Conservation (phyloP, 2,888 invertebrate species). For the Steinernema scapterisci region DNA sequence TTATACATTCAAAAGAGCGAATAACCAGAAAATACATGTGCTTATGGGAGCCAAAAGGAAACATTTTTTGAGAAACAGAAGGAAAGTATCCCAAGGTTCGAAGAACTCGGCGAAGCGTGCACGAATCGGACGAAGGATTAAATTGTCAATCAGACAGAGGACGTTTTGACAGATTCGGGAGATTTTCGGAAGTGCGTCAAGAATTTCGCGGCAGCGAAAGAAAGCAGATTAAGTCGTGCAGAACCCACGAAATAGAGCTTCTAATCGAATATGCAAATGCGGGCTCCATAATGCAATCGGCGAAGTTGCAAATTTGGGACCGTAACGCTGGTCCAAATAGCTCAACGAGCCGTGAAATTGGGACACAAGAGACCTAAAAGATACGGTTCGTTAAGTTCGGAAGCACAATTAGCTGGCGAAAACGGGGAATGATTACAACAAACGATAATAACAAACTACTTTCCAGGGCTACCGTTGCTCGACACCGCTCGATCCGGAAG, state of each 20-base stretch:
- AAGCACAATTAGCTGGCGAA: no score
- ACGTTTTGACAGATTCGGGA: background rate
- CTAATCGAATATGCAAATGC: no score
- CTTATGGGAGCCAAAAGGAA: no score
- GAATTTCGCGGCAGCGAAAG: background rate
- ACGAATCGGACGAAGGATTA: background rate
- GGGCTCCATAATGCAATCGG: no score
- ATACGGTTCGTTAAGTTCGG: background rate
- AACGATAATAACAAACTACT: background rate
- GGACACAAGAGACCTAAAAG: background rate
- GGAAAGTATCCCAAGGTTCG: background rate
- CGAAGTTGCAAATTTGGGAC: no score
- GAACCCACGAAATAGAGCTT: background rate
- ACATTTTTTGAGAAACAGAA: background rate
- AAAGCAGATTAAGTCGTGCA: background rate
- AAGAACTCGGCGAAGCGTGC: background rate
- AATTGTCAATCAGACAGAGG: constrained; percentile 14
- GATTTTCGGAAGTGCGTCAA: background rate
- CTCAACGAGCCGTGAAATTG: background rate
- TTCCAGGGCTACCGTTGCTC: background rate
- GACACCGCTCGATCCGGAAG: constrained; percentile 41
- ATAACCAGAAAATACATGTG: no score
- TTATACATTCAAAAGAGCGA: background rate
- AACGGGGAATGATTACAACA: no score
- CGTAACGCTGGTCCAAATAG: background rate